Evolutionary conservation across 2,888 invertebrate genomes (phyloP).

Genomic region (Hemithea aestivaria): DNA sequence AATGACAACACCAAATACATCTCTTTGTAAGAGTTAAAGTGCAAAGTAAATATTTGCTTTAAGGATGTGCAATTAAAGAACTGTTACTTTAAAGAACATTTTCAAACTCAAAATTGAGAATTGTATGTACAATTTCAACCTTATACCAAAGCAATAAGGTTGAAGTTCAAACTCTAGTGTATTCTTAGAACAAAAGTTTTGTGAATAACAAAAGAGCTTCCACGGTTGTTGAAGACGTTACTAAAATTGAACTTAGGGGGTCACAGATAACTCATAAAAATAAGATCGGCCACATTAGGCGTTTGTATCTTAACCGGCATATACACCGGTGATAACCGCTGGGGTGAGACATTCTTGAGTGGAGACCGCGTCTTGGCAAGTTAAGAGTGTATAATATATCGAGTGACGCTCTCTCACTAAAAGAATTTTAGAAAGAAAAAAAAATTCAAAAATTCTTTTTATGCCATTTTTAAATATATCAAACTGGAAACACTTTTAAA

Average conservation of each 20-base stretch:
- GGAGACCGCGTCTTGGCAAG: too few relatives aligned
- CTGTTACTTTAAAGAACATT: constrained; percentile 16
- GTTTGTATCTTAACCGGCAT: too few relatives aligned
- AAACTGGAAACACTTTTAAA: too few relatives aligned
- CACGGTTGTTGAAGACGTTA: constrained; percentile 27
- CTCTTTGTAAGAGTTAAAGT: constrained; percentile 21
- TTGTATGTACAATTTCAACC: background rate
- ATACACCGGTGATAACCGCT: too few relatives aligned
- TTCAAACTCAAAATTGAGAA: constrained; percentile 3
- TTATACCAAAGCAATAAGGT: constrained; percentile 4
- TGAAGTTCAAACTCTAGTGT: constrained; percentile 1
- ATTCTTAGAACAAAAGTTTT: background rate
- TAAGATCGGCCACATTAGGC: constrained; percentile 10
- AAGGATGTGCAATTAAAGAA: constrained; percentile 23
- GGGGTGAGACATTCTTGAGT: too few relatives aligned
- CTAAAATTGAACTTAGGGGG: constrained; percentile 20
- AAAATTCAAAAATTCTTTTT: too few relatives aligned
- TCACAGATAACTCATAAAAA: constrained; percentile 15
- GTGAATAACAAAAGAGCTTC: constrained; percentile 20
- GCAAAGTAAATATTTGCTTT: constrained; percentile 32
- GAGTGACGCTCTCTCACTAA: too few relatives aligned
- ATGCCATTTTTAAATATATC: too few relatives aligned
- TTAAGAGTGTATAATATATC: too few relatives aligned
- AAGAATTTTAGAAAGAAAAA: too few relatives aligned
- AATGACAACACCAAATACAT: constrained; percentile 8